Evolutionary conservation across 2,888 invertebrate species (phyloP).

Genomic region (Acleris holmiana): DNA sequence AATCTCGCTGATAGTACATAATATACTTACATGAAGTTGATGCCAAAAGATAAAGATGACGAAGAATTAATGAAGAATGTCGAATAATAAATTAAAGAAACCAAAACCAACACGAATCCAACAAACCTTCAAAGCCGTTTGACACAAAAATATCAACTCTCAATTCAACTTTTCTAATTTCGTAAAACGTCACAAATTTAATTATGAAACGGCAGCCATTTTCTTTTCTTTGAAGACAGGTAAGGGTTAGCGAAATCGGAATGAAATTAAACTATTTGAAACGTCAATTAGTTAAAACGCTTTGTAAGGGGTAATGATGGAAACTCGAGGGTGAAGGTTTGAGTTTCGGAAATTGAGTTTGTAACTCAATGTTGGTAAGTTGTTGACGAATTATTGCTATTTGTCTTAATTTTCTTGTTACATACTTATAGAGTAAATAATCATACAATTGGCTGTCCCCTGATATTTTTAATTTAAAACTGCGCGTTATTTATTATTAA

Average conservation of each 20-base stretch:
- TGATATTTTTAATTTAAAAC: no score
- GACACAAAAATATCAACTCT: conserved; percentile 27
- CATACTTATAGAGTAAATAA: no score
- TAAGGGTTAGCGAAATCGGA: conserved; percentile 22
- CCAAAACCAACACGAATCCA: neutral
- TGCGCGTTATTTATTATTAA: no score
- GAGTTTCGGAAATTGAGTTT: no score
- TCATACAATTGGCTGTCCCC: no score
- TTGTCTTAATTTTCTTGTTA: no score
- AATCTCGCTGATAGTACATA: no score
- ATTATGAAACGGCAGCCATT: conserved; percentile 47
- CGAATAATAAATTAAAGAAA: conserved; percentile 18
- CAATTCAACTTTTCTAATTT: conserved; percentile 61
- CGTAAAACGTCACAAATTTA: conserved; percentile 55
- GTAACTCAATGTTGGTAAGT: no score
- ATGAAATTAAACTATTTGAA: conserved; percentile 36
- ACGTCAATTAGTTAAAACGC: conserved; percentile 19
- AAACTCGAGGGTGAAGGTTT: conserved; percentile 11
- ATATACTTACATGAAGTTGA: no score
- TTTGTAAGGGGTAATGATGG: conserved; percentile 7
- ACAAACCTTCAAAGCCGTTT: conserved; percentile 5
- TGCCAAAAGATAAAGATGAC: no score
- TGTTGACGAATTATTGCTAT: no score
- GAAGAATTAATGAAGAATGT: neutral
- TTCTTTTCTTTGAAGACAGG: conserved; percentile 26